These are phyloP conservation scores for Lissocephala sabroskyi DNA, from an alignment of 2,888 invertebrate genomes.

Conservation along the genomic window DNA sequence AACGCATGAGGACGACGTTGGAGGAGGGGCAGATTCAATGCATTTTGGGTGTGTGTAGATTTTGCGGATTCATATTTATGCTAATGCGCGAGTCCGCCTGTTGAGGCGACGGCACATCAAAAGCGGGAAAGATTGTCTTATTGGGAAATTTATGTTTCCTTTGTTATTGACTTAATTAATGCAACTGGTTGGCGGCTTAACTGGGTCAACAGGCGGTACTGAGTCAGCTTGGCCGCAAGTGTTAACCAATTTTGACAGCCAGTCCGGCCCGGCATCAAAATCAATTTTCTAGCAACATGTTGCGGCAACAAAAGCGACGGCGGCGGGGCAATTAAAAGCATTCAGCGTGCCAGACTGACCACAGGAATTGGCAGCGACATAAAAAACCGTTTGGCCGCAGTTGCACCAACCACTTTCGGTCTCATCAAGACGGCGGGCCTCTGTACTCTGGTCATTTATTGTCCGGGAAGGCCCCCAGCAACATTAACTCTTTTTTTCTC, in stretches of 20 bases:
- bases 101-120: too few species aligned
- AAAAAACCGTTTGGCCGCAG: constrained; percentile 13
- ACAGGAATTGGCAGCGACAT: constrained; percentile 30
- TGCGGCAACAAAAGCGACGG: constrained; percentile 1
- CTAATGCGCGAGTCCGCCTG: constrained; percentile 50
- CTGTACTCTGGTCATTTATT: constrained; percentile 23
- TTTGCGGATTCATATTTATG: constrained; percentile 55
- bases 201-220: constrained; percentile 11
- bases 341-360: constrained; percentile 25
- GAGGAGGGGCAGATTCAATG: too few species aligned
- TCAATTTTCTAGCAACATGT: constrained; percentile 8
- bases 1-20: constrained; percentile 52
- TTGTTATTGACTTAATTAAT: constrained; percentile 43
- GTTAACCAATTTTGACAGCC: neutral
- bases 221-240: neutral
- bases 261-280: neutral
- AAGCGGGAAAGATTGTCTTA: constrained; percentile 54
- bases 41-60: constrained; percentile 43
- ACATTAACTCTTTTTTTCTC: neutral
- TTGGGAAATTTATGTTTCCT: constrained; percentile 57
- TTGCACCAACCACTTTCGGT: constrained; percentile 46
- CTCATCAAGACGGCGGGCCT: constrained; percentile 29
- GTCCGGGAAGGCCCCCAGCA: constrained; percentile 13
- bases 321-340: constrained; percentile 47
- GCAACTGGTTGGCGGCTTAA: constrained; percentile 7